Percentiles rank a stretch among this genome's conserved stretches.
Conservation (phyloP, 2,797 vertebrate genomes). For the Microchirus variegatus region DNA sequence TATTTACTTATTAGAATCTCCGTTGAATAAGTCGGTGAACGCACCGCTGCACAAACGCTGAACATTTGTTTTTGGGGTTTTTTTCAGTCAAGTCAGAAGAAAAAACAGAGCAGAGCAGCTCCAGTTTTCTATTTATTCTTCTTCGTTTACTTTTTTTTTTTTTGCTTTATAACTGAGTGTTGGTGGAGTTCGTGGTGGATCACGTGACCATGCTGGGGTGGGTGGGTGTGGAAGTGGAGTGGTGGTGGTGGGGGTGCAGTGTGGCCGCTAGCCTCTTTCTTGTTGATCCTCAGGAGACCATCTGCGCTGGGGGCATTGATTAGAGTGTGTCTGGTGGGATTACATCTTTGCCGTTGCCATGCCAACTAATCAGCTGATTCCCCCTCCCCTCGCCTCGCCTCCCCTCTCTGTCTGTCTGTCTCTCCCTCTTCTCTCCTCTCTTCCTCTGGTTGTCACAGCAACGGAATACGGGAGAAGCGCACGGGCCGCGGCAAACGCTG, state of each 20-base stretch:
- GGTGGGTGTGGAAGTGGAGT: constrained; percentile 69
- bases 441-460: constrained; percentile 92
- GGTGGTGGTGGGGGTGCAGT: constrained; percentile 58
- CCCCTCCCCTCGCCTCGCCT: constrained; percentile 16
- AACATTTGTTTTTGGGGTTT: constrained; percentile 20
- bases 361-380: constrained; percentile 99
- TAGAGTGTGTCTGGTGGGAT: constrained; percentile 99
- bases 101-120: not conserved
- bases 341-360: constrained; percentile 99
- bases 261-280: constrained; percentile 96
- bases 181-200: constrained; percentile 77
- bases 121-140: constrained; percentile 40
- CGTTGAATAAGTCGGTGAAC: constrained; percentile 10
- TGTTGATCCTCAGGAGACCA: constrained; percentile 99
- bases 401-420: constrained; percentile 22
- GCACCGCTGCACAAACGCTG: constrained; percentile 12
- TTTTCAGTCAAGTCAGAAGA: constrained; percentile 21
- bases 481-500: constrained; percentile 87
- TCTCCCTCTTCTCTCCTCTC: constrained; percentile 58
- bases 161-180: constrained; percentile 57
- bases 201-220: constrained; percentile 80
- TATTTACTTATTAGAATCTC: not conserved
- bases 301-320: constrained; percentile 99
- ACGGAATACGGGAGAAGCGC: constrained; percentile 88
- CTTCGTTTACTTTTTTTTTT: constrained; percentile 17